These are phyloP conservation scores for Ceratosolen fusciceps DNA, from an alignment of 1,140 invertebrate species.

Conservation along the genomic window DNA sequence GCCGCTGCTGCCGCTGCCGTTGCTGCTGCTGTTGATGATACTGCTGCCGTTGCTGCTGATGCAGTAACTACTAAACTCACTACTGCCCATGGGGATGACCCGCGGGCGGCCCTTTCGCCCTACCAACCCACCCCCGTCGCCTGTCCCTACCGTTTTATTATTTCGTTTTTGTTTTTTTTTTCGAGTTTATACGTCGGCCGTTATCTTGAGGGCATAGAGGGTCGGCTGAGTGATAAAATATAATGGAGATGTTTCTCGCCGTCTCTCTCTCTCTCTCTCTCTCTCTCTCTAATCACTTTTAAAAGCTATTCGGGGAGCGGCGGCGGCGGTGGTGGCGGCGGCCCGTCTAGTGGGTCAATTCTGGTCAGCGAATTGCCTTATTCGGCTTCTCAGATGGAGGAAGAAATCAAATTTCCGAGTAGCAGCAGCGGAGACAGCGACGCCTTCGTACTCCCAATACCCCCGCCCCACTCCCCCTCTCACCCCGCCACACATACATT, in stretches of 20 bases:
- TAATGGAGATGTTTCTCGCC: slow-evolving; percentile 21
- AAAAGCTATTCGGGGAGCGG: slow-evolving; percentile 22
- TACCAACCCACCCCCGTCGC: too few relatives aligned
- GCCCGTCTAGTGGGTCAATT: slow-evolving; percentile 62
- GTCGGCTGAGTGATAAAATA: slow-evolving; percentile 40
- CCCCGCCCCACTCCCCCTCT: too few relatives aligned
- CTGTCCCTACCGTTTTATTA: neutral
- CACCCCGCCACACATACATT: too few relatives aligned
- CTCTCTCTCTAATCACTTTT: slow-evolving; percentile 38
- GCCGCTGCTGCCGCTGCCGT: too few relatives aligned
- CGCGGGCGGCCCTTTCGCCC: too few relatives aligned
- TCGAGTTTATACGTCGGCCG: slow-evolving; percentile 22
- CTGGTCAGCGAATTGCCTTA: slow-evolving; percentile 70
- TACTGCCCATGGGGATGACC: too few relatives aligned
- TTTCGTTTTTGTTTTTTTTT: neutral
- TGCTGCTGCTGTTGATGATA: too few relatives aligned
- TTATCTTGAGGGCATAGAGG: slow-evolving; percentile 15
- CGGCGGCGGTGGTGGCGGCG: too few relatives aligned
- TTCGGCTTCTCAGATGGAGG: slow-evolving; percentile 69
- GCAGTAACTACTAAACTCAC: too few relatives aligned
- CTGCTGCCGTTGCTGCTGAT: too few relatives aligned
- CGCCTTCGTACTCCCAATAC: slow-evolving; percentile 8
- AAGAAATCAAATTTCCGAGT: slow-evolving; percentile 68
- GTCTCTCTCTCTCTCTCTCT: too few relatives aligned
- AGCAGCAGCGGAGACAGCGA: too few relatives aligned